Evolutionary conservation across 2,888 invertebrate genomes (phyloP), one percentile per base, ranked within the genome.

Genomic region (Apamea sordens): DNA sequence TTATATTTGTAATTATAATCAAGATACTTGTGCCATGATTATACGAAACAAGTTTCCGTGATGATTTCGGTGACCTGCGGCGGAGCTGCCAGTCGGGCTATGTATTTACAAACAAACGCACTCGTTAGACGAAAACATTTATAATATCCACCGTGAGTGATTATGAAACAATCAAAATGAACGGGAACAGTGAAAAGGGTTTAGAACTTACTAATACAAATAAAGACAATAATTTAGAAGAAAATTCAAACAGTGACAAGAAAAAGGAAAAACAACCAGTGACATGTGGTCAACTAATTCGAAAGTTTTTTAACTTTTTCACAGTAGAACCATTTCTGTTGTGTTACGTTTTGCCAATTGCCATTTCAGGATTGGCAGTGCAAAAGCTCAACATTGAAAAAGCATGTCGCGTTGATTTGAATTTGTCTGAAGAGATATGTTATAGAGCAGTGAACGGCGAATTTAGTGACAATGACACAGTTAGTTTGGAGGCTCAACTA

Each of bases 261-360:
- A 83, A 84, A 76, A 82, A 74, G 6, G 44, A 83, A 72, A 75
- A 84, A 74, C 72, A 86, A 87, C 73, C 88, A 10, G 77, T 87
- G 72, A 85, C 92, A 5, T 84, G 87, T 65, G 64, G 74, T 7
- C 82, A 88, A 70, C 84, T 87, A 71, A 81, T 94, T 3, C 88
- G 86, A 80, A 91, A 85, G 32, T 79, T 92, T 61, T 85, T 95
- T 13, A 90, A 86, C 7, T 95, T 94, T 84, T 94, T 98, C 32
- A 98, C 98, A 0, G 98, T 98, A 3, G 98, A 98, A 92, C 98
- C 98, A 0, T 97, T 97, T 89, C 91, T 98, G 70, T 93, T 98
- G 13, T 97, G 97, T 85, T 98, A 97, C 89, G 95, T 98, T 44
- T 94, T 98, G 91, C 98, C 98, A 21, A 97, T 95, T 86, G 96